These are phyloP conservation scores for Motacilla alba DNA, from an alignment of 2,113 vertebrate genomes.

Conservation along the genomic window DNA sequence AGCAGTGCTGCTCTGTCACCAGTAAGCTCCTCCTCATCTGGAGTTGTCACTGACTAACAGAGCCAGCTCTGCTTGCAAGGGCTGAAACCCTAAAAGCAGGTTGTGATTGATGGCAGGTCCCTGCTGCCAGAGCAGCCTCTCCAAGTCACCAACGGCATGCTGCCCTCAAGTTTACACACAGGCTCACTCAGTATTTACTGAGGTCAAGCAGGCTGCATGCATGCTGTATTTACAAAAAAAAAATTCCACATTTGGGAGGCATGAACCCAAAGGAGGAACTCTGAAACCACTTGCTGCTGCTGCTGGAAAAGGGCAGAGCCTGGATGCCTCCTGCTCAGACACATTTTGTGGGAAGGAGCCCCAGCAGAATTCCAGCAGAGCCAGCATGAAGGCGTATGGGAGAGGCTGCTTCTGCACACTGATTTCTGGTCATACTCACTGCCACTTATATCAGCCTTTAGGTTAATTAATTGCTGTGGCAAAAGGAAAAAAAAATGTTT, in stretches of 20 bases:
- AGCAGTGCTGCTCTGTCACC: neutral
- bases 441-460: neutral
- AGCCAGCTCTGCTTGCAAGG: neutral
- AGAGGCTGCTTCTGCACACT: neutral
- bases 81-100: neutral
- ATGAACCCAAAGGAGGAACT: neutral
- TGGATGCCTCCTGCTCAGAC: neutral
- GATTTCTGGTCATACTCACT: neutral
- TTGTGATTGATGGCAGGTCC: neutral
- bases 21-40: neutral
- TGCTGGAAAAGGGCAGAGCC: neutral
- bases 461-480: neutral
- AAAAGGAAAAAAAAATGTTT: neutral
- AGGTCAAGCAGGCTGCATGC: neutral
- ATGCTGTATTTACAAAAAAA: neutral
- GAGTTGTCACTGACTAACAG: neutral
- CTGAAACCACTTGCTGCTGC: neutral
- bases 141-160: rapidly evolving
- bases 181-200: neutral
- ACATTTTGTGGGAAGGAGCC: neutral
- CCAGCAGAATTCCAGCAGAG: neutral
- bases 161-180: neutral
- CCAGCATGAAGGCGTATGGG: neutral
- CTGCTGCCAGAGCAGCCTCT: neutral
- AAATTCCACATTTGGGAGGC: neutral